A percentile compares a stretch with the other conserved stretches of the same genome.
phyloP scores from a whole-genome alignment of 1,140 invertebrate species.

The Drosophila pruinosa region DNA sequence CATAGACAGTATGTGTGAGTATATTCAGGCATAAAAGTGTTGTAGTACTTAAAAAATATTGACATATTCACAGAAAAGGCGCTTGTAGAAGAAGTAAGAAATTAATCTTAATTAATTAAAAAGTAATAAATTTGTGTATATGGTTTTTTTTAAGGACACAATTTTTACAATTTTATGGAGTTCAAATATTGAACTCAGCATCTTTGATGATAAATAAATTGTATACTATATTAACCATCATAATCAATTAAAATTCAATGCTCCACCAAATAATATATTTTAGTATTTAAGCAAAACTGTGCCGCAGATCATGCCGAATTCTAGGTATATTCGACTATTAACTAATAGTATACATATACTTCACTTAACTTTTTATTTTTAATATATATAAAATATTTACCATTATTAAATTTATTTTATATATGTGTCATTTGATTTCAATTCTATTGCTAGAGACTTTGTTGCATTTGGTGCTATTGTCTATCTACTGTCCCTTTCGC shows the following conservation, averaged over 20 bases:
- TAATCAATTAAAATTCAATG: no score
- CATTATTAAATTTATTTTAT: not conserved
- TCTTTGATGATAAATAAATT: no score
- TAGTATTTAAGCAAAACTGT: no score
- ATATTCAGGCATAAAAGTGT: not conserved
- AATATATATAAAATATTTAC: not conserved
- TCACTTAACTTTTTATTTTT: not conserved
- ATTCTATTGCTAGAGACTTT: not conserved
- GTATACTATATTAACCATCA: no score
- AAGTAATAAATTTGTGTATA: no score
- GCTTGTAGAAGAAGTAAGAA: not conserved
- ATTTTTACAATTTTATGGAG: no score
- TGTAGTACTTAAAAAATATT: not conserved
- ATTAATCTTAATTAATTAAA: no score
- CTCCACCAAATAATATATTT: no score
- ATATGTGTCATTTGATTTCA: not conserved
- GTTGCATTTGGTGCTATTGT: conserved; percentile 60
- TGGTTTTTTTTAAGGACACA: no score
- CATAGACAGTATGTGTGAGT: not conserved
- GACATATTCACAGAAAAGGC: not conserved
- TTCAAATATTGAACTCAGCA: no score
- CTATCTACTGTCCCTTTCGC: conserved; percentile 52
- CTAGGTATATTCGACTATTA: not conserved
- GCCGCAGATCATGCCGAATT: no score
- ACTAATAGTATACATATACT: no score